These are phyloP conservation scores for Petrocephalus microphthalmus DNA, from an alignment of 2,113 vertebrate species.

Conservation along the genomic window DNA sequence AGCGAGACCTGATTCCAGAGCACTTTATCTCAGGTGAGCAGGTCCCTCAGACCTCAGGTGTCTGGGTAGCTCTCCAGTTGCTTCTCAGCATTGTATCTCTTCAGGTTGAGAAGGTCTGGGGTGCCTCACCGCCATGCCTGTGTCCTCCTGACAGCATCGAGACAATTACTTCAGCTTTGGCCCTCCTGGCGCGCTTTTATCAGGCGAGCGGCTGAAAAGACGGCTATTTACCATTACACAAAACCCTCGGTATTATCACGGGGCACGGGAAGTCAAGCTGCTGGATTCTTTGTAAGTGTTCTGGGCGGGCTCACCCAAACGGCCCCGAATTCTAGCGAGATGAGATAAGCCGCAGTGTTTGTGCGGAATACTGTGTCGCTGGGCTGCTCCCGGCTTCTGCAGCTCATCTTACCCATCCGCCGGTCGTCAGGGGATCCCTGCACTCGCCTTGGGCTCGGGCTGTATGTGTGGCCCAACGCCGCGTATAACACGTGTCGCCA, in stretches of 20 bases:
- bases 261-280: constrained; percentile 10
- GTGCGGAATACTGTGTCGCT: neutral
- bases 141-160: constrained; percentile 10
- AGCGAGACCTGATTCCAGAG: neutral
- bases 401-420: neutral
- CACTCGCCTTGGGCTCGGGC: neutral
- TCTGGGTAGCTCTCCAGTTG: neutral
- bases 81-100: neutral
- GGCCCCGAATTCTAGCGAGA: constrained; percentile 2
- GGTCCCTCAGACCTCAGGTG: neutral
- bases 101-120: constrained; percentile 6
- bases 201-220: neutral
- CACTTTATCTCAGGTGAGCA: constrained; percentile 9
- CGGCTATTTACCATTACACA: constrained; percentile 18
- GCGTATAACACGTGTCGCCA: neutral
- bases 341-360: constrained; percentile 10
- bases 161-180: neutral
- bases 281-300: constrained; percentile 14
- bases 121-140: neutral
- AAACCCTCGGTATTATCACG: neutral
- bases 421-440: neutral
- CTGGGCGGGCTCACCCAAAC: neutral
- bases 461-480: neutral
- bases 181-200: constrained; percentile 11
- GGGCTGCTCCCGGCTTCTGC: neutral